Evolutionary conservation across 2,113 vertebrate genomes (phyloP).

Genomic region (Ivindomyrus marchei): DNA sequence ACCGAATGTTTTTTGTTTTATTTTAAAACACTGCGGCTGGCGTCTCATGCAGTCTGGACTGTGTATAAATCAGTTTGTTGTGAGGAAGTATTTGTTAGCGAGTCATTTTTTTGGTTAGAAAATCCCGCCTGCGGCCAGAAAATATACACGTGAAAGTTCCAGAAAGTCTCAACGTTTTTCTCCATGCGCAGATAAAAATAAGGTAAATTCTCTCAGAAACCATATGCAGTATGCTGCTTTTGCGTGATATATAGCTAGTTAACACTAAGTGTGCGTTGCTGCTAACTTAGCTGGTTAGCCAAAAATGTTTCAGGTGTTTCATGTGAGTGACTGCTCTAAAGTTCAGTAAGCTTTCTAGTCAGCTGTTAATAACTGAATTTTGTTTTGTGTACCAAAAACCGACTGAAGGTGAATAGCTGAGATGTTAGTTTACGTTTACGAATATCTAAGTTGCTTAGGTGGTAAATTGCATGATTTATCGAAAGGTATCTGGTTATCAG

Average conservation of each 20-base stretch:
- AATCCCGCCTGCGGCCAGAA: neutral
- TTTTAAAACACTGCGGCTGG: neutral
- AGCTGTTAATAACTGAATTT: neutral
- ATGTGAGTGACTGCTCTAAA: neutral
- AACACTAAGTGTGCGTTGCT: neutral
- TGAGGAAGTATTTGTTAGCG: neutral
- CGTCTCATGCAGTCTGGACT: neutral
- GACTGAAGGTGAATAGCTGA: neutral
- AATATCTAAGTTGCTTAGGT: neutral
- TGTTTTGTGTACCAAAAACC: neutral
- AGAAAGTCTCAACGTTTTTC: neutral
- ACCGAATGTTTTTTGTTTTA: neutral
- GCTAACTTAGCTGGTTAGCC: neutral
- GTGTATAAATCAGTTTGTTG: neutral
- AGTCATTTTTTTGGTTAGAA: neutral
- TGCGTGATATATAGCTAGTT: neutral
- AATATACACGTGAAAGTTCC: slow-evolving; percentile 13
- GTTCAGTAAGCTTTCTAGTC: neutral
- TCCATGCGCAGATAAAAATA: neutral
- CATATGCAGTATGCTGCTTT: neutral
- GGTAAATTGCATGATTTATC: neutral
- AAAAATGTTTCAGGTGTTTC: neutral
- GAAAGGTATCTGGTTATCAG: neutral
- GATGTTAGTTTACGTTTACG: neutral
- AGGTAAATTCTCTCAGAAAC: neutral